phyloP scores from a whole-genome alignment of 2,797 vertebrate species.

The Microctenopoma stevenorrisi region DNA sequence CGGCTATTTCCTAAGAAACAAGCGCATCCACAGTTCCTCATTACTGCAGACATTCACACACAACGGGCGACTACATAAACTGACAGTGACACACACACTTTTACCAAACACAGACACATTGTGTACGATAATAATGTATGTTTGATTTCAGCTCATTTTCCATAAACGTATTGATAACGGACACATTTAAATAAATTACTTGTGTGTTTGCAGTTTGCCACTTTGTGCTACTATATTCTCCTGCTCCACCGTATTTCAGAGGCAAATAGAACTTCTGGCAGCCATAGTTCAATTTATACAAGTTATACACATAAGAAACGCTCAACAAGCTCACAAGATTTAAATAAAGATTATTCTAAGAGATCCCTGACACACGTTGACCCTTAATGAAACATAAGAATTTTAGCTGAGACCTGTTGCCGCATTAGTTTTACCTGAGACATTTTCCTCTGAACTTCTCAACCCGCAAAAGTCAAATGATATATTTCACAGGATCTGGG shows the following conservation, averaged over 20 bases:
- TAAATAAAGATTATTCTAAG: neutral
- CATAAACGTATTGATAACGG: neutral
- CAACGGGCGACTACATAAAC: slow-evolving; percentile 8
- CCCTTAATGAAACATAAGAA: neutral
- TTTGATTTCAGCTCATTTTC: slow-evolving; percentile 1
- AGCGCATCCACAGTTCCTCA: slow-evolving; percentile 55
- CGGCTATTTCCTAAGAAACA: slow-evolving; percentile 62
- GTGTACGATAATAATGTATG: neutral
- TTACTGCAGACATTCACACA: slow-evolving; percentile 39
- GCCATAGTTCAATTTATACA: no score
- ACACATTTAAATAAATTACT: neutral
- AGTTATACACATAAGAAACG: no score
- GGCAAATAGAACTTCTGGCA: neutral
- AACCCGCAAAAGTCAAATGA: neutral
- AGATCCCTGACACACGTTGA: neutral
- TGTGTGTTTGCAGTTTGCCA: no score
- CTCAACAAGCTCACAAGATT: no score
- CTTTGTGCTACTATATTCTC: neutral
- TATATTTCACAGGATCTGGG: neutral
- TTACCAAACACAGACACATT: neutral
- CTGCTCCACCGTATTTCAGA: neutral
- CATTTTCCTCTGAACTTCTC: neutral
- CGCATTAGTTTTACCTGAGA: neutral
- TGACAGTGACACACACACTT: neutral
- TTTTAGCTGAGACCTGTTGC: neutral